phyloP scores from a whole-genome alignment of 2,797 vertebrate species.

The Harpia harpyja region DNA sequence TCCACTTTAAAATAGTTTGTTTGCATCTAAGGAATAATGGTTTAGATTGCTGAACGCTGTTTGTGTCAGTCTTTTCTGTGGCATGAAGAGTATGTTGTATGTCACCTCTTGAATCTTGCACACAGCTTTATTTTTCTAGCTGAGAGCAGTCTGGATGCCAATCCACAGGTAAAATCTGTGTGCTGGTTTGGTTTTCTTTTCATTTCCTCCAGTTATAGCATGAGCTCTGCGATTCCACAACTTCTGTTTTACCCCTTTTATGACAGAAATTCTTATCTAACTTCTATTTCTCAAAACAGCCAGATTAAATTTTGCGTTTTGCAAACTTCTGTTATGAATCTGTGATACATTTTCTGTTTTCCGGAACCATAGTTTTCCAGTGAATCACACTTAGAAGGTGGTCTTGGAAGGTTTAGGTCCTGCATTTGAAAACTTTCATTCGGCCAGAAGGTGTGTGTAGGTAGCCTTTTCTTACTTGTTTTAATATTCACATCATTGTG shows the following conservation, averaged over 20 bases:
- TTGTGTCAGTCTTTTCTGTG: background rate
- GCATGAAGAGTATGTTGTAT: background rate
- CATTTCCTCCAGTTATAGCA: rapidly evolving
- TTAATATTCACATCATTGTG: background rate
- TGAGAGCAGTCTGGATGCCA: background rate
- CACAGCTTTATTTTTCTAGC: background rate
- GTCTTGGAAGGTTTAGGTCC: background rate
- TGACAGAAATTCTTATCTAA: background rate
- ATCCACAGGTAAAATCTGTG: background rate
- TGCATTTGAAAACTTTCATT: background rate
- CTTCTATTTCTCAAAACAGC: background rate
- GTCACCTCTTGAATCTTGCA: background rate
- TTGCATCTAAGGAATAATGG: background rate
- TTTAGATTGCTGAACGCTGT: background rate
- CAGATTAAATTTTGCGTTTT: background rate
- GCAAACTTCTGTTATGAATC: background rate
- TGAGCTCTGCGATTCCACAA: background rate
- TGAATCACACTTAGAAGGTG: background rate
- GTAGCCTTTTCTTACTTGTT: rapidly evolving
- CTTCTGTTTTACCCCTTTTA: background rate
- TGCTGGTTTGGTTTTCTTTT: background rate
- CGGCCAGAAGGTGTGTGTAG: background rate
- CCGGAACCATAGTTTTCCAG: background rate
- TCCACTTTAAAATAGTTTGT: background rate
- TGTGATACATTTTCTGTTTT: background rate